Evolutionary conservation across 1,140 invertebrate species (phyloP).

Genomic region (Muscidifurax raptorellus): DNA sequence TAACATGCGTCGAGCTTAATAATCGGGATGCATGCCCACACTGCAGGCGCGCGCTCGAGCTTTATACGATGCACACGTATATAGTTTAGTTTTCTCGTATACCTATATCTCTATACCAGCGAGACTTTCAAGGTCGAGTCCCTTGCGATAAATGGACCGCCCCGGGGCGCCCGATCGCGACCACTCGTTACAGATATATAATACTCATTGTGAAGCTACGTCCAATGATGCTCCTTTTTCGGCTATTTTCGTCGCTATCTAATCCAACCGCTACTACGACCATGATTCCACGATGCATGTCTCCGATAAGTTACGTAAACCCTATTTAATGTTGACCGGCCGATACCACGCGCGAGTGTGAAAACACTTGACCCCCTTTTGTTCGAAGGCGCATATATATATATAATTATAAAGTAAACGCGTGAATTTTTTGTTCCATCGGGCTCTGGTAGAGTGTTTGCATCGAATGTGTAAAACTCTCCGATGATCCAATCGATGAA

Average conservation of each 20-base stretch:
- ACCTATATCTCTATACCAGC: background rate
- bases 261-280: background rate
- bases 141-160: constrained; percentile 19
- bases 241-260: background rate
- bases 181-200: background rate
- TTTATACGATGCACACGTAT: background rate
- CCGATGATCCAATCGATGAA: background rate
- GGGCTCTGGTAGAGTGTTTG: background rate
- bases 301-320: background rate
- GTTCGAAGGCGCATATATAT: background rate
- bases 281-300: background rate
- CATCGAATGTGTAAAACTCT: background rate
- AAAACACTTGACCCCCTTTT: constrained; percentile 36
- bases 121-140: constrained; percentile 19
- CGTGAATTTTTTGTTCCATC: background rate
- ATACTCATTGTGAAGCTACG: background rate
- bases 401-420: background rate
- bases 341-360: background rate
- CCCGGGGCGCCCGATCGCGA: background rate
- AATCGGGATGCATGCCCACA: background rate
- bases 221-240: background rate
- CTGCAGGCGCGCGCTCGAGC: too few species aligned
- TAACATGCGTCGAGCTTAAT: background rate
- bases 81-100: background rate
- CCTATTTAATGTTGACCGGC: background rate